phyloP scores from a whole-genome alignment of 2,797 vertebrate genomes.

The Parambassis ranga region DNA sequence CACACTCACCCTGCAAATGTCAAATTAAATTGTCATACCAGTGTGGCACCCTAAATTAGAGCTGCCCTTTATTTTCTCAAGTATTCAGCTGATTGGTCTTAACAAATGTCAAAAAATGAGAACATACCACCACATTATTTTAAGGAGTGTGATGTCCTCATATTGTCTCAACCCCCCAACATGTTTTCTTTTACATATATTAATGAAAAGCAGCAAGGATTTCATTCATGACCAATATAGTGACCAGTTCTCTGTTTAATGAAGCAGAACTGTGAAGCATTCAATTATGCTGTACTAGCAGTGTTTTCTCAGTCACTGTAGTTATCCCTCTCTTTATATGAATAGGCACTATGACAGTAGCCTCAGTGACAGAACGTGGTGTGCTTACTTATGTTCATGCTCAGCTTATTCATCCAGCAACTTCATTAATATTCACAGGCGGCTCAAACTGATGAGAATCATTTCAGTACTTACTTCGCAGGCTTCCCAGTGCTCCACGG shows the following conservation, averaged over 20 bases:
- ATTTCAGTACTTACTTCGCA: conserved; percentile 4
- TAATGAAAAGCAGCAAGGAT: too few relatives aligned
- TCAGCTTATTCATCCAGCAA: neutral
- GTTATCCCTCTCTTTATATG: neutral
- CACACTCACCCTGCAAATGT: too few relatives aligned
- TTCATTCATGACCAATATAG: neutral
- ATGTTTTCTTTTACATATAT: too few relatives aligned
- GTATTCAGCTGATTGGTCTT: too few relatives aligned
- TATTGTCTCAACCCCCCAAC: too few relatives aligned
- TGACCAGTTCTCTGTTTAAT: neutral
- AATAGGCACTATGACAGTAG: neutral
- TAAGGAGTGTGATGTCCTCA: too few relatives aligned
- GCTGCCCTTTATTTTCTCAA: too few relatives aligned
- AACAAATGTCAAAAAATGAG: too few relatives aligned
- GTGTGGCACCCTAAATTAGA: too few relatives aligned
- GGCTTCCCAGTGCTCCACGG: neutral
- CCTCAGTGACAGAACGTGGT: neutral
- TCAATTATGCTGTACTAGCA: too few relatives aligned
- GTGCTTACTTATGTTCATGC: conserved; percentile 10
- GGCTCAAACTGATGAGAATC: conserved; percentile 12
- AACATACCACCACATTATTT: too few relatives aligned
- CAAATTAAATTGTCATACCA: too few relatives aligned
- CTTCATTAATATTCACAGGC: conserved; percentile 40
- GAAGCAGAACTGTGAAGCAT: neutral
- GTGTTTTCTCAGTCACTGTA: neutral